Conservation (phyloP, 2,797 vertebrate genomes). For the Mallotus villosus region DNA sequence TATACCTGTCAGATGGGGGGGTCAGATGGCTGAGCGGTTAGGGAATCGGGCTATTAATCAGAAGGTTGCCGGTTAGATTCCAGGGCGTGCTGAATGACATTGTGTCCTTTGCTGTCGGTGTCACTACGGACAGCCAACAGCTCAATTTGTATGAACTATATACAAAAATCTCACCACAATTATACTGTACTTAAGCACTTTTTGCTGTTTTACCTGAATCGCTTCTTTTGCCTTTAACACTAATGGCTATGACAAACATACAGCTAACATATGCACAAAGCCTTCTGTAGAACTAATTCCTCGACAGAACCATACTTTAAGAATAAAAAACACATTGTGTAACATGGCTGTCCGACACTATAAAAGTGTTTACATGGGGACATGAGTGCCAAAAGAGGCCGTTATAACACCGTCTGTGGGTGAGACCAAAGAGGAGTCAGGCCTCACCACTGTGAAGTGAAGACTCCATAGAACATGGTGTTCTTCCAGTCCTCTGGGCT, state of each 20-base stretch:
- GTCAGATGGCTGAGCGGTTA: no score
- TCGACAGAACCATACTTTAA: background rate
- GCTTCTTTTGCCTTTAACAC: no score
- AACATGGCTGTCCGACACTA: background rate
- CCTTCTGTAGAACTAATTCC: no score
- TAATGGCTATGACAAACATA: background rate
- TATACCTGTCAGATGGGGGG: no score
- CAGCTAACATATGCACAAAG: background rate
- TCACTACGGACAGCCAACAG: no score
- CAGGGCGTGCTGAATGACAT: no score
- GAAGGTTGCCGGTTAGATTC: no score
- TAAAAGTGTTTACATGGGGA: background rate
- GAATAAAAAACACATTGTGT: background rate
- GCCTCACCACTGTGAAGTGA: slow-evolving; percentile 93
- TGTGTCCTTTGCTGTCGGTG: no score
- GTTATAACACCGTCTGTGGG: background rate
- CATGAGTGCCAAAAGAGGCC: background rate
- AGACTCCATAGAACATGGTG: slow-evolving; percentile 92
- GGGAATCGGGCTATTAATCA: no score
- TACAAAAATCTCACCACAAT: slow-evolving; percentile 13
- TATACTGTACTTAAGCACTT: background rate
- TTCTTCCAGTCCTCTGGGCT: slow-evolving; percentile 79
- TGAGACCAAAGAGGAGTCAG: background rate
- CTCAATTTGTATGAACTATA: no score
- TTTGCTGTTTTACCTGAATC: no score